Conservation (phyloP, 2,888 invertebrate genomes). For the Lasioglossum leucozonium region DNA sequence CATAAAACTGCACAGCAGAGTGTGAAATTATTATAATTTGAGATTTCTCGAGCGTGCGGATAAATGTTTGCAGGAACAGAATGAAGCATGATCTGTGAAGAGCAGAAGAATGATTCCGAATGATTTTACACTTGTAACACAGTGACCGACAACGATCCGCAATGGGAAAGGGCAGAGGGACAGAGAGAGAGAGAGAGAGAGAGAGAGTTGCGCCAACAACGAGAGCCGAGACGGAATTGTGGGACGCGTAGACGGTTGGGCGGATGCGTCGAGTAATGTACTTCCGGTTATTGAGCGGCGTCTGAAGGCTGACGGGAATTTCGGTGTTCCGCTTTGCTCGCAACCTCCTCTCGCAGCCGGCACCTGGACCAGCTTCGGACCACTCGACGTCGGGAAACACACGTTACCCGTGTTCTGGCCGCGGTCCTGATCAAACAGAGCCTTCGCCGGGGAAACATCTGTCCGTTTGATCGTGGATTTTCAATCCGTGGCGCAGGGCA, state of each 20-base stretch:
- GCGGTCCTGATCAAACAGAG: conserved; percentile 73
- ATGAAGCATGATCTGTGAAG: background rate
- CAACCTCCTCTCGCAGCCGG: conserved; percentile 66
- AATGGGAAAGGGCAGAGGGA: conserved; percentile 21
- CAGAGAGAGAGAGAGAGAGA: conserved; percentile 39
- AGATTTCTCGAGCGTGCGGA: background rate
- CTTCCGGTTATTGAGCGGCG: conserved; percentile 83
- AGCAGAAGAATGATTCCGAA: background rate
- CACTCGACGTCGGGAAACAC: conserved; percentile 57
- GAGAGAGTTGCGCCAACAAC: conserved; percentile 63
- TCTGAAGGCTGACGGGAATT: conserved; percentile 77
- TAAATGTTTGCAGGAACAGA: background rate
- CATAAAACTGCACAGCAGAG: no score
- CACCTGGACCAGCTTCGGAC: conserved; percentile 71
- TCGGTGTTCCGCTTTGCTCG: conserved; percentile 58
- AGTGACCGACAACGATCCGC: conserved; percentile 48
- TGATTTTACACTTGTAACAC: conserved; percentile 53
- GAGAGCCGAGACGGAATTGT: conserved; percentile 79
- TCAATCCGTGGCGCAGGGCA: background rate
- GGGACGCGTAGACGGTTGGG: conserved; percentile 82
- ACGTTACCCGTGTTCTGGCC: conserved; percentile 44
- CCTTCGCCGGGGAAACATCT: conserved; percentile 74
- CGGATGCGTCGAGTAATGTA: conserved; percentile 84
- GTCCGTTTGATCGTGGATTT: conserved; percentile 72
- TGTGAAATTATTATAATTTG: background rate